Conservation (phyloP, 2,113 vertebrate genomes). For the Cryptotis parvus region DNA sequence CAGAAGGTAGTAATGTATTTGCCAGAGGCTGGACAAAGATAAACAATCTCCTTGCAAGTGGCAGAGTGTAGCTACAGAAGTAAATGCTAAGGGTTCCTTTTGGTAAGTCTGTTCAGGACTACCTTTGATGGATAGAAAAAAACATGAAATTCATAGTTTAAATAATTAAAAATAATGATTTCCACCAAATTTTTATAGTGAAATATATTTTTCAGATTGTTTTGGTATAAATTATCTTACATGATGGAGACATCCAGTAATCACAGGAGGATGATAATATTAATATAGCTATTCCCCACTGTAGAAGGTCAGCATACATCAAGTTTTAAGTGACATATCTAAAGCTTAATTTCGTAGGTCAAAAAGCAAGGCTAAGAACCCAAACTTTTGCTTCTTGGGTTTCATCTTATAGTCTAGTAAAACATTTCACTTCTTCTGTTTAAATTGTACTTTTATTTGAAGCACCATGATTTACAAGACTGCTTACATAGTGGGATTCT, state of each 20-base stretch:
- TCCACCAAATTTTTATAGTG: not conserved
- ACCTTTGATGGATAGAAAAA: conserved; percentile 9
- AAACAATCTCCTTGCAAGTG: conserved; percentile 28
- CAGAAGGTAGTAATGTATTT: conserved; percentile 23
- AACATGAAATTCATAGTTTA: conserved; percentile 13
- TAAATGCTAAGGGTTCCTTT: conserved; percentile 1
- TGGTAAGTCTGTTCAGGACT: conserved; percentile 42
- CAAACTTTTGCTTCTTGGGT: not conserved
- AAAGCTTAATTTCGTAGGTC: too few relatives aligned
- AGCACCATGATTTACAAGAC: too few relatives aligned
- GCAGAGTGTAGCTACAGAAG: not conserved
- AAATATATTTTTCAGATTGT: not conserved
- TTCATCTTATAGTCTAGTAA: not conserved
- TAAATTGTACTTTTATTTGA: too few relatives aligned
- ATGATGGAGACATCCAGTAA: not conserved
- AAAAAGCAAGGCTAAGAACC: not conserved
- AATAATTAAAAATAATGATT: conserved; percentile 43
- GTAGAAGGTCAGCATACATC: not conserved
- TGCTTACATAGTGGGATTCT: too few relatives aligned
- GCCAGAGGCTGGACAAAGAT: conserved; percentile 68
- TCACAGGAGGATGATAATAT: not conserved
- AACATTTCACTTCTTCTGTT: too few relatives aligned
- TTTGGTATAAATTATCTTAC: conserved; percentile 38
- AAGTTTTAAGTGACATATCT: not conserved
- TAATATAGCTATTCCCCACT: not conserved